phyloP scores from a whole-genome alignment of 2,797 vertebrate species.

The Falco cherrug region DNA sequence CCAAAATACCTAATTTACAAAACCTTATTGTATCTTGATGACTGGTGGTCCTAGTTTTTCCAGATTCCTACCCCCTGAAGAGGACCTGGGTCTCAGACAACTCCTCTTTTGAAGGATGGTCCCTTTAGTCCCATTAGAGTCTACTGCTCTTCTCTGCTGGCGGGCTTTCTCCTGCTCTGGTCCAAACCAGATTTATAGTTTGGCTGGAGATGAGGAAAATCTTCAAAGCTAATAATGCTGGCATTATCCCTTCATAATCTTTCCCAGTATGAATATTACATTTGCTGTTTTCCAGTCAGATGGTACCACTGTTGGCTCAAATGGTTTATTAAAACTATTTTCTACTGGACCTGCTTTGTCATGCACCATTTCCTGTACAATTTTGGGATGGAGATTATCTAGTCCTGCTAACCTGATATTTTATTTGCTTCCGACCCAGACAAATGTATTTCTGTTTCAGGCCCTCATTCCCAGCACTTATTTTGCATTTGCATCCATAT shows the following conservation, averaged over 20 bases:
- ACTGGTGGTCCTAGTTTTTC: neutral
- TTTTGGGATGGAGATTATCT: neutral
- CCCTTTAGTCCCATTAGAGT: neutral
- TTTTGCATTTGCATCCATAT: neutral
- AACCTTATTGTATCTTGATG: neutral
- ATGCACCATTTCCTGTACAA: neutral
- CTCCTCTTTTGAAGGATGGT: neutral
- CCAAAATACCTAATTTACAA: neutral
- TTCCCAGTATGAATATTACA: slow-evolving; percentile 17
- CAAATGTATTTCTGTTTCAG: neutral
- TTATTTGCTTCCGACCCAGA: neutral
- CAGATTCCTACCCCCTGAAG: neutral
- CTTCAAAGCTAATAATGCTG: slow-evolving; percentile 39
- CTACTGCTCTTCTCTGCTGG: neutral
- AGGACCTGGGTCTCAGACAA: neutral
- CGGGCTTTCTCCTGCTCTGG: neutral
- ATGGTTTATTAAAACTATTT: slow-evolving; percentile 7
- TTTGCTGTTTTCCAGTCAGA: slow-evolving; percentile 33
- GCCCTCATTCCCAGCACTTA: neutral
- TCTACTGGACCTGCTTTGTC: neutral
- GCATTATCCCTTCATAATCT: slow-evolving; percentile 19
- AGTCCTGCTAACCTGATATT: neutral
- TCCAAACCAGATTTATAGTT: slow-evolving; percentile 21
- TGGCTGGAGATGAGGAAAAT: neutral
- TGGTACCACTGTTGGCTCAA: slow-evolving; percentile 3